phyloP scores from a whole-genome alignment of 2,113 vertebrate genomes.

The Lasiurus borealis region DNA sequence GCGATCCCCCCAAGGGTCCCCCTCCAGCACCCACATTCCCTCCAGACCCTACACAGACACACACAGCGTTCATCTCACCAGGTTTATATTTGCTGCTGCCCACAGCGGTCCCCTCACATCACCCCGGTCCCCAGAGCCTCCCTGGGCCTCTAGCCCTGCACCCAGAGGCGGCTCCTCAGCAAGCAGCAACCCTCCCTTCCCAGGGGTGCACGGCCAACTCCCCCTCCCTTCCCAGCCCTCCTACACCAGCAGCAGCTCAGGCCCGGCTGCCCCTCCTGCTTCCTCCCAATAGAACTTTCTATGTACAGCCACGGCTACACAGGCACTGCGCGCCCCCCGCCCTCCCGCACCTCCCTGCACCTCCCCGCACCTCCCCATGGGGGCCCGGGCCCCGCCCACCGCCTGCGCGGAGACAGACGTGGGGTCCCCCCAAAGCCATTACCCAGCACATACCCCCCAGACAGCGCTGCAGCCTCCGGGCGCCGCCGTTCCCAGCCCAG shows the following conservation, averaged over 20 bases:
- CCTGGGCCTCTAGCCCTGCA: slow-evolving; percentile 64
- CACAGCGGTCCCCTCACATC: slow-evolving; percentile 61
- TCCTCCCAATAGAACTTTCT: slow-evolving; percentile 74
- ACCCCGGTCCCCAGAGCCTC: slow-evolving; percentile 51
- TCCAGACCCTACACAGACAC: neutral
- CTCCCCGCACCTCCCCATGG: slow-evolving; percentile 52
- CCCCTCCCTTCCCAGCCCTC: slow-evolving; percentile 78
- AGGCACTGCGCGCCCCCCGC: slow-evolving; percentile 61
- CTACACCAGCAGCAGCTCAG: slow-evolving; percentile 69
- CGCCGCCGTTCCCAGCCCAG: neutral
- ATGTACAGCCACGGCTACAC: slow-evolving; percentile 74
- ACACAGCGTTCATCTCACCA: slow-evolving; percentile 49
- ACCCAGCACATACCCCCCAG: slow-evolving; percentile 46
- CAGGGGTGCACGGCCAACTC: slow-evolving; percentile 48
- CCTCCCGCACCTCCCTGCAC: slow-evolving; percentile 70
- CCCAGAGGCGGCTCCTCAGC: slow-evolving; percentile 35
- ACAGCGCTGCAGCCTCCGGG: neutral
- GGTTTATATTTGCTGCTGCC: slow-evolving; percentile 71
- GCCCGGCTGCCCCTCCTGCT: slow-evolving; percentile 40
- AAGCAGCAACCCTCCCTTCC: slow-evolving; percentile 72
- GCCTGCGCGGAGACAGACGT: too few species aligned
- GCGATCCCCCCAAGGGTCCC: neutral
- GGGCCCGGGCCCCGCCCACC: slow-evolving; percentile 56
- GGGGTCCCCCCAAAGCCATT: slow-evolving; percentile 52
- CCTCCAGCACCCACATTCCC: neutral